A percentile compares a stretch with the other conserved stretches of the same genome.
phyloP scores from a whole-genome alignment of 2,113 vertebrate genomes.

The Aphelocoma coerulescens region DNA sequence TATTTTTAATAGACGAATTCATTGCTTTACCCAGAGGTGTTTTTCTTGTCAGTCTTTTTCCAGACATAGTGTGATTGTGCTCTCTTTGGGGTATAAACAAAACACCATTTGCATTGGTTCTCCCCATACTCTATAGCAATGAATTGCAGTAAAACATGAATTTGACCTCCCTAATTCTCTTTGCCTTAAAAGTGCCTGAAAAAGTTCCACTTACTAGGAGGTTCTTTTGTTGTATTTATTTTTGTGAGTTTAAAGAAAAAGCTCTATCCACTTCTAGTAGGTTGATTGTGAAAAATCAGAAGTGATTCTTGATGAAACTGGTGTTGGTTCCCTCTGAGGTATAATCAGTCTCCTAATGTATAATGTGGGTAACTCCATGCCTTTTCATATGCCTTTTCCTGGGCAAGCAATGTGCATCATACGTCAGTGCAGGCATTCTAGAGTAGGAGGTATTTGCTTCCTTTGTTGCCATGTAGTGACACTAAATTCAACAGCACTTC shows the following conservation, averaged over 20 bases:
- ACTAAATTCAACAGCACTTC: conserved; percentile 2
- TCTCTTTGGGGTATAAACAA: background rate
- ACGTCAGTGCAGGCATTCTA: background rate
- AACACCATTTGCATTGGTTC: background rate
- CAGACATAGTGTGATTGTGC: background rate
- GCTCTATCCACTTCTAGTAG: background rate
- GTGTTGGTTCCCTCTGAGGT: background rate
- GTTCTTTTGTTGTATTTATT: background rate
- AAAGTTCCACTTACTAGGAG: background rate
- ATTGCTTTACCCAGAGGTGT: background rate
- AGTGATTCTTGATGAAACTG: background rate
- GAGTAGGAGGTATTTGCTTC: background rate
- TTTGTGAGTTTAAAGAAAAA: background rate
- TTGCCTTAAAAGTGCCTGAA: background rate
- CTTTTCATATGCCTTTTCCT: background rate
- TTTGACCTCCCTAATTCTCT: background rate
- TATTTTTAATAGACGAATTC: conserved; percentile 46
- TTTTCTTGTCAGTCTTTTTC: background rate
- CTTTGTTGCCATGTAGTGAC: background rate
- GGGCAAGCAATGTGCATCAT: background rate
- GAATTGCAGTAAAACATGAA: background rate
- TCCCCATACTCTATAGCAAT: background rate
- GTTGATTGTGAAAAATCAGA: background rate
- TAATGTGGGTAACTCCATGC: background rate
- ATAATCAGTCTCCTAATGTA: background rate